Evolutionary conservation across 2,888 invertebrate genomes (phyloP).

Genomic region (Cerastis leucographa): DNA sequence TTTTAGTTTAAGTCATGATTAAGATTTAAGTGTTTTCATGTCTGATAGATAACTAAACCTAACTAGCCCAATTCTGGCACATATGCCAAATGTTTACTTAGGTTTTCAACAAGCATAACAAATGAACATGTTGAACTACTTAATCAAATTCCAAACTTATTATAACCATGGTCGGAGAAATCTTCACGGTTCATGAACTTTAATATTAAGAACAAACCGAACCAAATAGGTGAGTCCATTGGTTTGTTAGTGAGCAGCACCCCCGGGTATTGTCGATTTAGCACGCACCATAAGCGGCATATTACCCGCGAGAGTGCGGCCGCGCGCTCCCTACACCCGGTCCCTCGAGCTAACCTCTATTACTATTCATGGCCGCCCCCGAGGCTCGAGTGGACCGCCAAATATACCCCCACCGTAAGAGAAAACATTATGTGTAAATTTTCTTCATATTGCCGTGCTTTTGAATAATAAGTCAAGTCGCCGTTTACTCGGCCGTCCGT

Average conservation of each 20-base stretch:
- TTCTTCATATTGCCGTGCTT: conserved; percentile 71
- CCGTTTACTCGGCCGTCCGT: conserved; percentile 58
- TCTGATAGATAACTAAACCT: neutral
- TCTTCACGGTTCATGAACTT: conserved; percentile 74
- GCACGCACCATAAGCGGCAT: conserved; percentile 88
- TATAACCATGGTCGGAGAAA: conserved; percentile 50
- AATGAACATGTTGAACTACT: conserved; percentile 36
- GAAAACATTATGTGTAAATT: conserved; percentile 78
- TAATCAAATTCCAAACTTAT: conserved; percentile 47
- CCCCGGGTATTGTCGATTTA: conserved; percentile 88
- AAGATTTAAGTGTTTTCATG: neutral
- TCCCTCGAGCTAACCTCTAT: conserved; percentile 82
- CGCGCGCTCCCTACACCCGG: conserved; percentile 42
- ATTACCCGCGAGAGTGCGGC: conserved; percentile 76
- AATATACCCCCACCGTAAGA: conserved; percentile 72
- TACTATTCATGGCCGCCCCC: conserved; percentile 88
- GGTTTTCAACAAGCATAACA: conserved; percentile 42
- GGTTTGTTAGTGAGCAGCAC: conserved; percentile 81
- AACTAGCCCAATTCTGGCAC: neutral
- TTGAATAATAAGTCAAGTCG: conserved; percentile 75
- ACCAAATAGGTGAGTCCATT: conserved; percentile 79
- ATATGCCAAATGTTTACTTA: conserved; percentile 27
- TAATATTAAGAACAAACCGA: conserved; percentile 80
- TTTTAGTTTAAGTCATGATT: neutral
- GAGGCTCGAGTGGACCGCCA: conserved; percentile 78